Percentiles rank a stretch among this genome's conserved stretches.
phyloP scores from a whole-genome alignment of 2,888 invertebrate genomes.

The Mayetiola destructor region DNA sequence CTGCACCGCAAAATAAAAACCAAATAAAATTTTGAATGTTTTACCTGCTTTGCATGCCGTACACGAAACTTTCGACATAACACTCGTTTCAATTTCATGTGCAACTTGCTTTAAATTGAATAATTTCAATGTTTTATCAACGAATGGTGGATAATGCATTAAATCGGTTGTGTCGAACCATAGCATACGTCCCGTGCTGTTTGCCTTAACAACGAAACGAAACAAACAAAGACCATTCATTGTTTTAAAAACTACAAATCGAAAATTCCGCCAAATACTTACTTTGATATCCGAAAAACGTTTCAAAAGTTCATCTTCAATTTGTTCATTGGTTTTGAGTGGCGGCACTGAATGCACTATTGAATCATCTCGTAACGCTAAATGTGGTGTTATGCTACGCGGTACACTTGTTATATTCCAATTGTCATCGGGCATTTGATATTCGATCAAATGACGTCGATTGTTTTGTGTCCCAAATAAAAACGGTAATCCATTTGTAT shows the following conservation, averaged over 20 bases:
- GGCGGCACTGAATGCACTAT: slow-evolving; percentile 27
- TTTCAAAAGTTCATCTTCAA: slow-evolving; percentile 29
- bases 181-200: slow-evolving; percentile 39
- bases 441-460: slow-evolving; percentile 3
- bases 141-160: slow-evolving; percentile 59
- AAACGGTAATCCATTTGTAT: slow-evolving; percentile 6
- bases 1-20: no score
- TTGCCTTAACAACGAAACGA: slow-evolving; percentile 19
- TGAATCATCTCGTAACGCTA: slow-evolving; percentile 25
- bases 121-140: slow-evolving; percentile 68
- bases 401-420: slow-evolving; percentile 31
- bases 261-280: not conserved
- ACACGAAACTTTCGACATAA: slow-evolving; percentile 83
- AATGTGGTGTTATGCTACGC: slow-evolving; percentile 32
- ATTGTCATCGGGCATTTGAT: slow-evolving; percentile 25
- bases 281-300: slow-evolving; percentile 22
- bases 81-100: slow-evolving; percentile 75
- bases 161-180: slow-evolving; percentile 60
- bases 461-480: slow-evolving; percentile 19
- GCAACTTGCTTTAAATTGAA: slow-evolving; percentile 75
- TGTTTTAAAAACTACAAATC: not conserved
- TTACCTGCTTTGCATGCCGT: slow-evolving; percentile 71
- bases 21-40: not conserved
- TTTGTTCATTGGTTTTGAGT: slow-evolving; percentile 20
- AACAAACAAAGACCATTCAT: not conserved